Base-by-base conservation (phyloP, 2,888 invertebrate genomes). In the Lacanobia oleracea region DNA sequence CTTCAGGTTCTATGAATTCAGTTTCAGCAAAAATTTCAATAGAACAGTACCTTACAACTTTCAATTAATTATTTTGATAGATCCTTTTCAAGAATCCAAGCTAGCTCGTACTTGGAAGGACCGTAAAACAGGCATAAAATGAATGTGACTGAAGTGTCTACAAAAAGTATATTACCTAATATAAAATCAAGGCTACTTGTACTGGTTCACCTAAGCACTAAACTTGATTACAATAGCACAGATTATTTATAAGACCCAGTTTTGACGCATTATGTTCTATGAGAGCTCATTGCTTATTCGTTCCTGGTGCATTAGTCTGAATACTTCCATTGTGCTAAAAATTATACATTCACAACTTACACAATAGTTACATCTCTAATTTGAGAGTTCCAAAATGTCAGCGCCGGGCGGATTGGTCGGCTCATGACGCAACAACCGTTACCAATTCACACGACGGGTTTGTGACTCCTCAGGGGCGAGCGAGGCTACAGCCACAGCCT, bases 341-440 rank as follows among this genome's bases (percentile, higher is more conserved):
- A 87, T 79, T 79, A 82, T 84, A 83, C 82, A 87, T 85, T 86
- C 82, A 83, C 74, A 79, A 80, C 82, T 87, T 84, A 78, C 86
- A 87, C 81, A 87, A 87, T 83, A 68, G 75, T 82, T 84, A 83
- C 85, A 84, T 87, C 88, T 86, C 81, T 87, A 87, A 88, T 86
- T 88, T 84, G 83, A 82, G 85, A 88, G 71, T 72, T 84, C 78
- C 82, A 84, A 87, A 91, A 90, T 91, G 89, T 91, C 89, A 90
- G 89, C 88, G 69, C 64, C 72, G 66, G 83, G 77, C 77, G 81
- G 75, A 80, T 81, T 84, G 83, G 75, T 82, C 76, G 64, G 82
- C 72, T 82, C 81, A 84, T 93, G 92, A 92, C 90, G 91, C 91
- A 93, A 93, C 85, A 82, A 91, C 93, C 90, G 93, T 93, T 93